Base-by-base conservation (phyloP, 2,797 vertebrate species). In the Limosa lapponica region DNA sequence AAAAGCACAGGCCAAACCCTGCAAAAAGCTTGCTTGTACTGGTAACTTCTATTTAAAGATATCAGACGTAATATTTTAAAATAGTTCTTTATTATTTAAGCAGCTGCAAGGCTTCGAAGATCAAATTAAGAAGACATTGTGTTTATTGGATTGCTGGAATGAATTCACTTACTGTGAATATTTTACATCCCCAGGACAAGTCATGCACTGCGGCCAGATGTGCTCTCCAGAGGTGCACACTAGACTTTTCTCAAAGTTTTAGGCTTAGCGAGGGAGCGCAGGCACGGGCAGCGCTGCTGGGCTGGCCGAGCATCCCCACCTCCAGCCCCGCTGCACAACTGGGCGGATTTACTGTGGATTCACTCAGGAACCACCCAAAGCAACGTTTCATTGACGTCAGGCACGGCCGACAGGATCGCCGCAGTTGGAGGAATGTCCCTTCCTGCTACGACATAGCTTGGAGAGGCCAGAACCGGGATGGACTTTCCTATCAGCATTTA, bases 401-500 rank as follows among this genome's bases (percentile, higher is more conserved):
- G 51, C 71, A 16, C 34, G 43, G 82, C 34, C 75, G 48, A 5
- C 4, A 22, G 12, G 30, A 69, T 27, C 28, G 4, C 51, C n/a
- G 32, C 2, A 39, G 58, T 1, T 0, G 2, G 19, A 55, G 46
- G 24, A 81, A n/a, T 28, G 8, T 28, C 69, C 67, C 65, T 84
- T 70, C 44, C 65, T 62, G 54, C 48, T 4, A 28, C 25, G 43
- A 34, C 36, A 39, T 65, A 19, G 49, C 80, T 54, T 72, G 62
- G 61, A 78, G 78, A 3, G 1, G 66, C 32, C 27, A 3, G 14
- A 43, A 8, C 43, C 43, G 20, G 10, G 62, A 3, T 10, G 25
- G 11, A 8, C 10, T 13, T 30, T 46, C 48, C 64, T 5, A 0
- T 9, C 15, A 27, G 7, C 20, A 13, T 18, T 18, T 6, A 1